Evolutionary conservation across 2,888 invertebrate genomes (phyloP).

Genomic region (Mactromeris polynyma): DNA sequence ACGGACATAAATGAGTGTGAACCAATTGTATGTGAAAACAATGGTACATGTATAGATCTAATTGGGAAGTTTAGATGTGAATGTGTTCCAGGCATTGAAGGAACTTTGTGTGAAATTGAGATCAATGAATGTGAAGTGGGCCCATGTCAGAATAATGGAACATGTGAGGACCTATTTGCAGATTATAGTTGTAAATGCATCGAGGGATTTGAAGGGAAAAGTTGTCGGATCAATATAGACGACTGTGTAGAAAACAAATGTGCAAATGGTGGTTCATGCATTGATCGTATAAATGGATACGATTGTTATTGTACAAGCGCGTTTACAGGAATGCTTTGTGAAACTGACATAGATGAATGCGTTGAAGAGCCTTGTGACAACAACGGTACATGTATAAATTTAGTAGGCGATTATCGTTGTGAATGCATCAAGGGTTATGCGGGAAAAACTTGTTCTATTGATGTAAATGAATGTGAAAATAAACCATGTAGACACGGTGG

Average conservation of each 20-base stretch:
- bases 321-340: slow-evolving; percentile 47
- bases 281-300: not conserved
- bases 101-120: slow-evolving; percentile 24
- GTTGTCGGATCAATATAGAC: slow-evolving; percentile 40
- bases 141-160: slow-evolving; percentile 59
- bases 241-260: slow-evolving; percentile 70
- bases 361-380: slow-evolving; percentile 61
- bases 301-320: slow-evolving; percentile 43
- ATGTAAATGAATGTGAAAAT: slow-evolving; percentile 69
- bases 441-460: slow-evolving; percentile 65
- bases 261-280: slow-evolving; percentile 36
- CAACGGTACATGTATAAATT: slow-evolving; percentile 66
- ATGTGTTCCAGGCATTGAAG: slow-evolving; percentile 27
- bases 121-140: slow-evolving; percentile 30
- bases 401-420: slow-evolving; percentile 62
- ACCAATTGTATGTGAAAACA: slow-evolving; percentile 18
- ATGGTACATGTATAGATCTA: slow-evolving; percentile 25
- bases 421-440: slow-evolving; percentile 64
- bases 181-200: slow-evolving; percentile 69
- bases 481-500: slow-evolving; percentile 65
- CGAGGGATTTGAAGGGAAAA: slow-evolving; percentile 64
- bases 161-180: slow-evolving; percentile 64
- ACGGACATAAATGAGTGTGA: slow-evolving; percentile 38
- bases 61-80: slow-evolving; percentile 20
- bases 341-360: slow-evolving; percentile 68